phyloP scores from a whole-genome alignment of 2,797 vertebrate genomes.

The Yasuhikotakia modesta region DNA sequence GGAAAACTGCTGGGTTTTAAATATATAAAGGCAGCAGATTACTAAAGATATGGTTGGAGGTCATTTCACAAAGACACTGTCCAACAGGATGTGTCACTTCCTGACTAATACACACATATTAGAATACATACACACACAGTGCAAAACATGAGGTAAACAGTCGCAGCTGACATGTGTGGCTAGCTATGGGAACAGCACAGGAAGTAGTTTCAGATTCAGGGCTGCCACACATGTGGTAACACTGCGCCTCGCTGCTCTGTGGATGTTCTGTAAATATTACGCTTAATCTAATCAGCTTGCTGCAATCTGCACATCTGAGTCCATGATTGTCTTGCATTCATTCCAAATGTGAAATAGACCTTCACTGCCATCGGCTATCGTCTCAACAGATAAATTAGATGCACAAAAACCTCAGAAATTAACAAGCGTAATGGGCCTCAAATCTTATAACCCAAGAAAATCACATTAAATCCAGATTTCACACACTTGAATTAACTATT shows the following conservation, averaged over 20 bases:
- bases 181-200: conserved; percentile 57
- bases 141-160: conserved; percentile 54
- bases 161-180: conserved; percentile 58
- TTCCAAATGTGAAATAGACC: conserved; percentile 48
- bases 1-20: conserved; percentile 15
- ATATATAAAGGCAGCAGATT: conserved; percentile 38
- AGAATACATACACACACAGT: conserved; percentile 44
- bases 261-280: conserved; percentile 27
- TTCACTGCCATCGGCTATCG: conserved; percentile 37
- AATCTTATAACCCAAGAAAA: too few species aligned
- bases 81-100: conserved; percentile 57
- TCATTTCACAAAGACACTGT: conserved; percentile 54
- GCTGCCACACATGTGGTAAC: conserved; percentile 53
- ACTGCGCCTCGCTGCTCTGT: conserved; percentile 8
- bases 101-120: conserved; percentile 47
- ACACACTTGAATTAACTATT: too few species aligned
- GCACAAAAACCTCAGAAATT: neutral
- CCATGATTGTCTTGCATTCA: conserved; percentile 42
- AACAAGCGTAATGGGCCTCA: too few species aligned
- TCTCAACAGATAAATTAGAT: conserved; percentile 32
- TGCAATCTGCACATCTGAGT: conserved; percentile 30
- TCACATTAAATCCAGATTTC: too few species aligned
- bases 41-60: conserved; percentile 59
- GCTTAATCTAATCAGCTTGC: conserved; percentile 20
- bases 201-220: conserved; percentile 54